Evolutionary conservation across 2,113 vertebrate genomes (phyloP).

Genomic region (Notiomystis cincta): DNA sequence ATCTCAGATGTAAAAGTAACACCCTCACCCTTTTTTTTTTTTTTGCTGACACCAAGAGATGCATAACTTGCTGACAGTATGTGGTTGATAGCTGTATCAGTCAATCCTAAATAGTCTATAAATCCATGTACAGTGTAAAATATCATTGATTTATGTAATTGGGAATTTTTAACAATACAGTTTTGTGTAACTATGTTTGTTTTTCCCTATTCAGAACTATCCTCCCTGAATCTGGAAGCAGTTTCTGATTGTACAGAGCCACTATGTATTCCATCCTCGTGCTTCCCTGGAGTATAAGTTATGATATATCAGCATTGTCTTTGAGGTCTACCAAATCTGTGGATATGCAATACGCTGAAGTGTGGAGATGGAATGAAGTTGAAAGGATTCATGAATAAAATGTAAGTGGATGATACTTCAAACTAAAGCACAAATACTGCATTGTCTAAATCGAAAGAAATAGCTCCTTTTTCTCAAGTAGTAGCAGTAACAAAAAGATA

Average conservation of each 20-base stretch:
- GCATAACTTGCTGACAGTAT: slow-evolving; percentile 60
- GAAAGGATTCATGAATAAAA: slow-evolving; percentile 56
- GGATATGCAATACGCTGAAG: neutral
- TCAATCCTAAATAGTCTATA: slow-evolving; percentile 52
- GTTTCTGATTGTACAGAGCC: neutral
- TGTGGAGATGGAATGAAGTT: slow-evolving; percentile 7
- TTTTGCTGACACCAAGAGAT: slow-evolving; percentile 58
- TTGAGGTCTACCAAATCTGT: slow-evolving; percentile 13
- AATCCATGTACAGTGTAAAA: slow-evolving; percentile 29
- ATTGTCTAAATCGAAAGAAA: slow-evolving; percentile 43
- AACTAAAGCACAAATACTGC: slow-evolving; percentile 1
- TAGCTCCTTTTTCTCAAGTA: slow-evolving; percentile 27
- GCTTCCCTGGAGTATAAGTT: slow-evolving; percentile 20
- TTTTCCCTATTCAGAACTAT: neutral
- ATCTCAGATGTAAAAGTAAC: slow-evolving; percentile 66
- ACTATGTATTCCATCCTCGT: neutral
- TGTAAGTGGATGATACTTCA: slow-evolving; percentile 19
- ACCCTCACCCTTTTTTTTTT: neutral
- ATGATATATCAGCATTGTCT: slow-evolving; percentile 40
- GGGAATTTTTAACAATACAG: slow-evolving; percentile 47
- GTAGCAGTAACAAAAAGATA: neutral
- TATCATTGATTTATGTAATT: slow-evolving; percentile 66
- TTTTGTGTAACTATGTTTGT: slow-evolving; percentile 64
- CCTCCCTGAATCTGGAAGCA: neutral
- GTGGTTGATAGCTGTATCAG: slow-evolving; percentile 18